Conservation (phyloP, 2,113 vertebrate genomes). For the Calidris pygmaea region DNA sequence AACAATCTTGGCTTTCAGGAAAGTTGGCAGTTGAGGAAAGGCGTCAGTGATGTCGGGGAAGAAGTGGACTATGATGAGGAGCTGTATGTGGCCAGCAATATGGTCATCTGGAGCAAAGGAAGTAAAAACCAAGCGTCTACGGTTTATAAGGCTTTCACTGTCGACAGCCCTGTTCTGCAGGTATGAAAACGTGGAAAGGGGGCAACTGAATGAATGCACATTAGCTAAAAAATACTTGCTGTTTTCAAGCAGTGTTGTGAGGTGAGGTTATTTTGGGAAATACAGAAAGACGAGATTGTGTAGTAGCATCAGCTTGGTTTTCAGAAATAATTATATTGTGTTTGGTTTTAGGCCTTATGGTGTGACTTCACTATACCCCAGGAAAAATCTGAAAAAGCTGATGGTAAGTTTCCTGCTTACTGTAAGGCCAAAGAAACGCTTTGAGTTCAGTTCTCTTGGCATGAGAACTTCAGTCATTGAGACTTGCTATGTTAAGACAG, state of each 20-base stretch:
- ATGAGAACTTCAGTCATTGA: not conserved
- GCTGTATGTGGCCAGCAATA: slow-evolving; percentile 89
- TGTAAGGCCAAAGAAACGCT: not conserved
- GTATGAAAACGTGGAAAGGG: slow-evolving; percentile 29
- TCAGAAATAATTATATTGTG: not conserved
- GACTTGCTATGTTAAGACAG: not conserved
- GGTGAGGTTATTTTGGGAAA: not conserved
- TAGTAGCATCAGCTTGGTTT: not conserved
- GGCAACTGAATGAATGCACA: not conserved
- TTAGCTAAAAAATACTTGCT: not conserved
- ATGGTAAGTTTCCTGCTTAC: slow-evolving; percentile 73
- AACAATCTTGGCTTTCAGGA: slow-evolving; percentile 77
- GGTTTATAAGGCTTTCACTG: slow-evolving; percentile 95
- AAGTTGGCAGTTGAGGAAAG: slow-evolving; percentile 91
- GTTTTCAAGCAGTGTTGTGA: too few relatives aligned
- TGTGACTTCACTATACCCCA: slow-evolving; percentile 89
- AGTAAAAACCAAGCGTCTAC: slow-evolving; percentile 84
- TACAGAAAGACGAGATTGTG: accelerated
- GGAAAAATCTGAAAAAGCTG: slow-evolving; percentile 75
- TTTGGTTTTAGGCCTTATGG: slow-evolving; percentile 88
- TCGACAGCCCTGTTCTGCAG: slow-evolving; percentile 93
- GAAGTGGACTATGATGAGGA: slow-evolving; percentile 93
- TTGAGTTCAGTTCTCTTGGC: not conserved
- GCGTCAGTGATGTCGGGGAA: slow-evolving; percentile 78
- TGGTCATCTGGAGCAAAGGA: slow-evolving; percentile 96